Conservation (phyloP, 2,888 invertebrate species). For the Microctonus brassicae region DNA sequence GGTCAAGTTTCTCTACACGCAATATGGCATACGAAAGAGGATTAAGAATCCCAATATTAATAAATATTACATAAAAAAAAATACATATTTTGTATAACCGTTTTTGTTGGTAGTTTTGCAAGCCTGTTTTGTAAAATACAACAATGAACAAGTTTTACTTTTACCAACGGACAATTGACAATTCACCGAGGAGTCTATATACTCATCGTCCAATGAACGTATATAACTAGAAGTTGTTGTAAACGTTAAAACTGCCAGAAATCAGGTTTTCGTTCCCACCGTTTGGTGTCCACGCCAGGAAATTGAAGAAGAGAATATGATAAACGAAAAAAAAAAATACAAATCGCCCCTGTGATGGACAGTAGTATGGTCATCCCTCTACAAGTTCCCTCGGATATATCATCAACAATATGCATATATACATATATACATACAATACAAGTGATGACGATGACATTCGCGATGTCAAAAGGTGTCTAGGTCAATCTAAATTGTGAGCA, state of each 20-base stretch:
- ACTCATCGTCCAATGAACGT: too few relatives aligned
- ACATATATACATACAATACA: neutral
- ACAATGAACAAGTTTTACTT: neutral
- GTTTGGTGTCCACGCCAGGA: constrained; percentile 38
- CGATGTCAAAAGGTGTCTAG: constrained; percentile 25
- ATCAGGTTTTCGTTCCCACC: constrained; percentile 70
- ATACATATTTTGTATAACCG: too few relatives aligned
- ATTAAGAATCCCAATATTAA: neutral
- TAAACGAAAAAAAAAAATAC: constrained; percentile 17
- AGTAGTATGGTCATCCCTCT: constrained; percentile 44
- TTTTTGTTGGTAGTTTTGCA: constrained; percentile 2
- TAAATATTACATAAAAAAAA: neutral
- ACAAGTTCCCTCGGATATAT: neutral
- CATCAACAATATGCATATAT: neutral
- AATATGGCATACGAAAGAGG: constrained; percentile 16
- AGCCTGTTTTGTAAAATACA: neutral
- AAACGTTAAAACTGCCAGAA: constrained; percentile 54
- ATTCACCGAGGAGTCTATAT: too few relatives aligned
- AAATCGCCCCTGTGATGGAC: constrained; percentile 35
- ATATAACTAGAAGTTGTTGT: neutral
- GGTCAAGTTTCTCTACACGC: constrained; percentile 19
- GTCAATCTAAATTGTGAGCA: constrained; percentile 17
- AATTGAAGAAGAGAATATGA: constrained; percentile 22
- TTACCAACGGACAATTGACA: constrained; percentile 21
- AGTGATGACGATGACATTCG: neutral